These are phyloP conservation scores for Drosophila trapezifrons DNA, from an alignment of 1,140 invertebrate genomes.

Conservation along the genomic window DNA sequence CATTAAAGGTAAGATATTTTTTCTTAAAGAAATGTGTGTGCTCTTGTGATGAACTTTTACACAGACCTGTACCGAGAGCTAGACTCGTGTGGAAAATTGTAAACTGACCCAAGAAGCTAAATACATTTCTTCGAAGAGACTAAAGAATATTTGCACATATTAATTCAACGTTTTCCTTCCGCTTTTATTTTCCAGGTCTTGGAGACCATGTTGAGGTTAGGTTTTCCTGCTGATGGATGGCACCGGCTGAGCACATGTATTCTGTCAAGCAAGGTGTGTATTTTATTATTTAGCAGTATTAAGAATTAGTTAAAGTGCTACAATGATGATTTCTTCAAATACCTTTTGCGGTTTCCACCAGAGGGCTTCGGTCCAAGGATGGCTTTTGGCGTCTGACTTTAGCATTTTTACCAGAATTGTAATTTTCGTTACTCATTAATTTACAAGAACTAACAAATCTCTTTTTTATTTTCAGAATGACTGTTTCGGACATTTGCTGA, in stretches of 20 bases:
- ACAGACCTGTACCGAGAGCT: slow-evolving; percentile 71
- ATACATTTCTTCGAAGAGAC: not conserved
- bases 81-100: slow-evolving; percentile 58
- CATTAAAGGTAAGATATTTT: slow-evolving; percentile 12
- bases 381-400: slow-evolving; percentile 86
- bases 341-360: slow-evolving; percentile 89
- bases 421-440: too few species aligned
- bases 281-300: not conserved
- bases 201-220: slow-evolving; percentile 43
- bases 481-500: not conserved
- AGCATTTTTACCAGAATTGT: not conserved
- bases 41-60: slow-evolving; percentile 64
- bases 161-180: not conserved
- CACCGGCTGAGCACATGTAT: not conserved
- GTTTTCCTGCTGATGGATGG: not conserved
- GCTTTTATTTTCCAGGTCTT: slow-evolving; percentile 9
- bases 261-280: slow-evolving; percentile 24
- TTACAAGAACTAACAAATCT: not conserved
- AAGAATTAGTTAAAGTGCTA: not conserved
- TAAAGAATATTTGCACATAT: not conserved
- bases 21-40: not conserved
- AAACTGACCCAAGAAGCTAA: slow-evolving; percentile 44
- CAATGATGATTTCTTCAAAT: slow-evolving; percentile 83
- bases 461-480: slow-evolving; percentile 12
- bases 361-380: slow-evolving; percentile 85